Percentiles rank a stretch among this genome's conserved stretches.
Conservation (phyloP, 2,888 invertebrate genomes). For the Tetranychus truncatus region DNA sequence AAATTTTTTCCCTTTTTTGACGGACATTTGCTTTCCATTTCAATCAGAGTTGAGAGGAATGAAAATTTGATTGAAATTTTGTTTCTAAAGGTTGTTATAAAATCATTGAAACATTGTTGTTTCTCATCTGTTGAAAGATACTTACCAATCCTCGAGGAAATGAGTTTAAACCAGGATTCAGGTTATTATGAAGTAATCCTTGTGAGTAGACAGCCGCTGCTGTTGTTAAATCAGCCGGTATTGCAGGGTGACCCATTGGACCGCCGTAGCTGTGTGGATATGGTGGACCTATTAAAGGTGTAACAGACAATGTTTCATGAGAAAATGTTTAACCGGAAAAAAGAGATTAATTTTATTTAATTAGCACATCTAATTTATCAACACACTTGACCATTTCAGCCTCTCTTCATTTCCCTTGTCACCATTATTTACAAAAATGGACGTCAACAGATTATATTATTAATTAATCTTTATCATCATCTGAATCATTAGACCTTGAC, state of each 20-base stretch:
- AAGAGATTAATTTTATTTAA: background rate
- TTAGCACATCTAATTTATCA: background rate
- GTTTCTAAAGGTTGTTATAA: no score
- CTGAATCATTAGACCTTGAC: no score
- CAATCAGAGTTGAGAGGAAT: no score
- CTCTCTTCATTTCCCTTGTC: background rate
- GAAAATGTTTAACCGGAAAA: background rate
- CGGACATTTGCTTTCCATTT: no score
- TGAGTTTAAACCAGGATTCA: slow-evolving; percentile 38
- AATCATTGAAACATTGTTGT: no score
- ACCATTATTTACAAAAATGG: no score
- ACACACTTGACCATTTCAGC: background rate
- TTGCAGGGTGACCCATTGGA: slow-evolving; percentile 21
- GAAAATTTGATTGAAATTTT: no score
- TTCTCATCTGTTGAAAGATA: background rate
- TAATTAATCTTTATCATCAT: no score
- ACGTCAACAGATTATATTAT: no score
- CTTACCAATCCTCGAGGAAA: slow-evolving; percentile 39
- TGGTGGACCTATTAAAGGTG: slow-evolving; percentile 23
- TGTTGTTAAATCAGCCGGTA: slow-evolving; percentile 27
- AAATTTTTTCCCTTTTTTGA: no score
- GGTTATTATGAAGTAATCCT: slow-evolving; percentile 44
- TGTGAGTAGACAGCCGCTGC: slow-evolving; percentile 38
- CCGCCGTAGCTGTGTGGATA: slow-evolving; percentile 27
- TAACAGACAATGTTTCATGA: background rate